Base-by-base conservation (phyloP, 2,888 invertebrate genomes). In the Orchesella flavescens region DNA sequence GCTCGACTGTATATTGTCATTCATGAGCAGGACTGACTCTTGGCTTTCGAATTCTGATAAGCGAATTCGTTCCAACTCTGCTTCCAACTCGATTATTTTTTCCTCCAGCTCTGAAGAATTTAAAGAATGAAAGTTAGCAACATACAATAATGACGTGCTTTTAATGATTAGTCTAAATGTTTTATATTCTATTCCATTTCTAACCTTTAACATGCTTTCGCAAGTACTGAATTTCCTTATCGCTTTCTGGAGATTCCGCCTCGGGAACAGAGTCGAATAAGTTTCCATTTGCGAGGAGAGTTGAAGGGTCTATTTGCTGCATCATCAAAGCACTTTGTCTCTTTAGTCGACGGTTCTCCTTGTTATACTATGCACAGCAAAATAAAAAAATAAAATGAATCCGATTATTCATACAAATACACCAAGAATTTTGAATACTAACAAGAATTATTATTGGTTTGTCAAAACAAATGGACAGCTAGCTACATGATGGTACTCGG, bases 311-410 rank as follows among this genome's bases (percentile, higher is more conserved):
- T 17, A 87, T 77, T 49, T 87, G 86, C 86, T 93, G 93, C 82
- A 93, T 89, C 53, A 94, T 90, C 43, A 93, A 92, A 0, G 93
- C 92, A 85, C 94, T 94, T 86, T 93, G 92, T 17, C 95, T 90
- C 90, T 94, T 94, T 72, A 95, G 90, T 89, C 93, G 93, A 83
- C 94, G 93, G 89, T 94, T 94, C 90, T 94, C 94, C 85, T 93
- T 93, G 91, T 94, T 94, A 94, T 94, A 95, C 91, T 94, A 92
- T 13, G 87, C 17, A 88, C 23, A 46, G 15, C 19, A 19, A 57
- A 72, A 71, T 43, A 15, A 69, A 55, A 72, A 23, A 1, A 5
- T 24, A 76, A 21, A 53, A 53, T 43, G n/a, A n/a, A 34, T 34
- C 34, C 7, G 34, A 34, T 34, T 34, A 49, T 57, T 46, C 15